phyloP scores from a whole-genome alignment of 2,113 vertebrate species.

The Penelope pileata region DNA sequence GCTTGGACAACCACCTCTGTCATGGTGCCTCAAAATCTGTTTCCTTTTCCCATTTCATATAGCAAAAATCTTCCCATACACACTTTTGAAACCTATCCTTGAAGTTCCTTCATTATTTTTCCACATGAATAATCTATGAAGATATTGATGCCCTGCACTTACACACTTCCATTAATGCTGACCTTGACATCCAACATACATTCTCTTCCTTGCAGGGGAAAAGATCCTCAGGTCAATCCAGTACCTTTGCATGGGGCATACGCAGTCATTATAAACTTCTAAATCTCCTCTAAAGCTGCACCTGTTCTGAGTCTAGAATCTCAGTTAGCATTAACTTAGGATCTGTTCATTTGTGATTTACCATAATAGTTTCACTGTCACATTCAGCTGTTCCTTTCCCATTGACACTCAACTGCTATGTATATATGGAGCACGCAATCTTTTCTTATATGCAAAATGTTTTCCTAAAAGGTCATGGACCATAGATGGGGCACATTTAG shows the following conservation, averaged over 20 bases:
- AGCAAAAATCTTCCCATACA: neutral
- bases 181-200: constrained; percentile 6
- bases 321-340: neutral
- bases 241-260: neutral
- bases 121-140: constrained; percentile 40
- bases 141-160: constrained; percentile 3
- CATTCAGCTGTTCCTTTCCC: neutral
- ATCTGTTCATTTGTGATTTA: neutral
- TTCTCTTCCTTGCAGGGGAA: neutral
- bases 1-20: neutral
- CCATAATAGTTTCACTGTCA: neutral
- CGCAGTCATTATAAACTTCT: neutral
- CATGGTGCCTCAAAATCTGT: neutral
- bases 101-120: constrained; percentile 23
- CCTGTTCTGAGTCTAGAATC: neutral
- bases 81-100: neutral
- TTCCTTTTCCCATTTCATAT: neutral
- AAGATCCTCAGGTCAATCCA: neutral
- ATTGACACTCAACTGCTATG: neutral
- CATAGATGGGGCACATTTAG: neutral
- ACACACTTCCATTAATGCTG: constrained; percentile 4
- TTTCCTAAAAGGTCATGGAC: neutral
- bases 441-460: neutral
- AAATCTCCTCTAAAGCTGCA: neutral
- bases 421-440: neutral